phyloP scores from a whole-genome alignment of 2,888 invertebrate genomes.

The Drosophila birchii region DNA sequence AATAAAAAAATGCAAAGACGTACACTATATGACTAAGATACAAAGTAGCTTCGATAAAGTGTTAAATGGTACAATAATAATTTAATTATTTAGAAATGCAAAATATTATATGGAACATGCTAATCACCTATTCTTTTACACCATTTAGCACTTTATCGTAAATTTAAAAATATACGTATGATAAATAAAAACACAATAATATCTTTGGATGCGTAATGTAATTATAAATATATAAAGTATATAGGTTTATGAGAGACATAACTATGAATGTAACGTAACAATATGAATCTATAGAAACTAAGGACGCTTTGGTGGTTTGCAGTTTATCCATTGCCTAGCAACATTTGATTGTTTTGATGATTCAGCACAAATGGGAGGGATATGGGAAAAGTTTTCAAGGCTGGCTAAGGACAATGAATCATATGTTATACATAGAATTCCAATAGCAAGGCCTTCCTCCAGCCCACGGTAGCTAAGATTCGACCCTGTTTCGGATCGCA shows the following conservation, averaged over 20 bases:
- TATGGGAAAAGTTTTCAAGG: slow-evolving; percentile 19
- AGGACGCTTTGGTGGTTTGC: not conserved
- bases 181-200: slow-evolving; percentile 10
- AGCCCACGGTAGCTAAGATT: slow-evolving; percentile 6
- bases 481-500: not conserved
- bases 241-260: slow-evolving; percentile 9
- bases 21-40: slow-evolving; percentile 27
- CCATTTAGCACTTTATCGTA: slow-evolving; percentile 15
- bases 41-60: slow-evolving; percentile 9
- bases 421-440: slow-evolving; percentile 33
- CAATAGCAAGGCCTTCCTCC: slow-evolving; percentile 14
- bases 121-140: not conserved
- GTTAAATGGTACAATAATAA: slow-evolving; percentile 7
- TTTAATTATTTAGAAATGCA: slow-evolving; percentile 2
- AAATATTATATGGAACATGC: not conserved
- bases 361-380: slow-evolving; percentile 30
- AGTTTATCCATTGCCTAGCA: slow-evolving; percentile 24
- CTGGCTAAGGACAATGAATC: slow-evolving; percentile 56
- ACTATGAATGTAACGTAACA: slow-evolving; percentile 16
- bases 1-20: slow-evolving; percentile 51
- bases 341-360: slow-evolving; percentile 34
- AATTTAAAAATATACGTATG: slow-evolving; percentile 7
- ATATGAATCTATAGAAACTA: slow-evolving; percentile 3
- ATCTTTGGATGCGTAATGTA: slow-evolving; percentile 3
- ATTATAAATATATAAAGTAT: slow-evolving; percentile 7